Conservation (phyloP, 2,797 vertebrate species). For the Xiphophorus birchmanni region DNA sequence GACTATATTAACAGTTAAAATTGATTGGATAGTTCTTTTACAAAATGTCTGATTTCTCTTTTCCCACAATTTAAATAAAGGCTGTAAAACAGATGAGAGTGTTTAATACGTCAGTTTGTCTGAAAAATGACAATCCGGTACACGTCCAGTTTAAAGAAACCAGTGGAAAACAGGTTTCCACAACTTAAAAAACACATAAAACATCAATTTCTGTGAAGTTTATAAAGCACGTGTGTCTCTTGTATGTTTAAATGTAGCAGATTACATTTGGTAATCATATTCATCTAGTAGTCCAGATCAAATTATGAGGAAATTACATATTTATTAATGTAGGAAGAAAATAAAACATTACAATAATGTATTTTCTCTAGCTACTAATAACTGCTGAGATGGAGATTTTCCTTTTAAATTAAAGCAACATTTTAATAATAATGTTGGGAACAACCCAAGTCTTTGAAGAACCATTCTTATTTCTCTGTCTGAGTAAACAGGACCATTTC, state of each 20-base stretch:
- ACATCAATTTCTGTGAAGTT: background rate
- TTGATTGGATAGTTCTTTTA: background rate
- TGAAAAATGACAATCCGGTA: background rate
- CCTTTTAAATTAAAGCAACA: too few species aligned
- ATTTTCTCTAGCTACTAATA: background rate
- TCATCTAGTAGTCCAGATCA: background rate
- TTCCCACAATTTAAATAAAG: conserved; percentile 46
- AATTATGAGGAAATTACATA: background rate
- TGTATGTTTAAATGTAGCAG: background rate
- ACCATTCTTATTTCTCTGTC: too few species aligned
- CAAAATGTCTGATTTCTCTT: background rate
- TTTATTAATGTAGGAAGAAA: too few species aligned
- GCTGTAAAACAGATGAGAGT: conserved; percentile 3
- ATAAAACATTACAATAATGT: background rate
- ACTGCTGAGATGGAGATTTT: background rate
- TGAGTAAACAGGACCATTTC: too few species aligned
- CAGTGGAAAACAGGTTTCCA: background rate
- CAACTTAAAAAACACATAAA: background rate
- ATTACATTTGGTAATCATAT: background rate
- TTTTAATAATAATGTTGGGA: too few species aligned
- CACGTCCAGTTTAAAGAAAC: background rate
- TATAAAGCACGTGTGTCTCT: background rate
- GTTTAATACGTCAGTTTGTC: background rate
- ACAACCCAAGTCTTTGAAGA: too few species aligned
- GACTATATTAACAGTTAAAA: background rate